Base-by-base conservation (phyloP, 2,888 invertebrate genomes). In the Linnaemya vulpina region DNA sequence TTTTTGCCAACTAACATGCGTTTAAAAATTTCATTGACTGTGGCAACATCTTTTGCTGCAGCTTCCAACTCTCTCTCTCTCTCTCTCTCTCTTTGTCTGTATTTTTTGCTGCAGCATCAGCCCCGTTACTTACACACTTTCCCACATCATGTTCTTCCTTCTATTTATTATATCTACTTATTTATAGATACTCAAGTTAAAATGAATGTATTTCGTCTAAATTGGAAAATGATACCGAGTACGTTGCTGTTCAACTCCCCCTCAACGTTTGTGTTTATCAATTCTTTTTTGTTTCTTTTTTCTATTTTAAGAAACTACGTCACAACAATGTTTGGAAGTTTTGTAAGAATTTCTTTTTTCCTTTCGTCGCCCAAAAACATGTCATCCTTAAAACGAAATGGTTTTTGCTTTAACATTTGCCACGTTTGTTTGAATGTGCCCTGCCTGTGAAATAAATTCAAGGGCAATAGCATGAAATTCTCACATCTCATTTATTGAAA, bases 371-470 rank as follows among this genome's bases (percentile, higher is more conserved):
- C 35, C 38, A 58, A 60, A 60, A 38, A 60, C 22, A 30, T 20
- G 30, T 71, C 38, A 55, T 70, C 75, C 67, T 76, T 83, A 55
- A 65, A 68, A 77, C 38, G 62, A 74, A 53, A 43, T 40, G 43
- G 13, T 55, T 77, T 68, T 65, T 51, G 35, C 25, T 73, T 74
- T 78, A 63, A 65, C 46, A n/a, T 60, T 76, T 62, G 53, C 17
- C 22, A 20, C 43, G 11, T 71, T 20, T 70, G 20, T 35, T 40
- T 40, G 9, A 2, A 30, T 38, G 3, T 22, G 62, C 17, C 30
- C 5, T 30, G 79, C 43, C 63, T 77, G 62, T 68, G 60, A 76
- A 75, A 75, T 20, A 85, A 75, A 82, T 85, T 85, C 85, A 85
- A 85, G 82, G 85, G 85, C 85, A 79, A 22, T 35, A 51, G 49